These are phyloP conservation scores for Podilymbus podiceps DNA, from an alignment of 2,113 vertebrate genomes.

Conservation along the genomic window DNA sequence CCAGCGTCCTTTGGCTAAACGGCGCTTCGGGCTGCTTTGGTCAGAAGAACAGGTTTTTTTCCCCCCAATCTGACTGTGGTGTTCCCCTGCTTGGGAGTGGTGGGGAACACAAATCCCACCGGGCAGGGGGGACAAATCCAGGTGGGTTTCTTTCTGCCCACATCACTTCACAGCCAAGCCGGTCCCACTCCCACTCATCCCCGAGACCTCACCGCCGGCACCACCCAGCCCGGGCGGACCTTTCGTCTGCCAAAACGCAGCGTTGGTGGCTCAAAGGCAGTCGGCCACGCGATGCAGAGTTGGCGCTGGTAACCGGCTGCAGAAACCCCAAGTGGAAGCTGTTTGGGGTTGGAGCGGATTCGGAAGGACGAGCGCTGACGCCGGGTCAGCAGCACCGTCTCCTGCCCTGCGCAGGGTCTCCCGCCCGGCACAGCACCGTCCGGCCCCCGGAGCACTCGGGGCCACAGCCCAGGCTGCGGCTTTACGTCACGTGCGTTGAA, in stretches of 20 bases:
- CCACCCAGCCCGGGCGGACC: neutral
- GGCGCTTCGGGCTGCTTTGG: accelerated
- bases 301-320: neutral
- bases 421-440: accelerated
- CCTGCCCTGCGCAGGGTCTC: neutral
- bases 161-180: neutral
- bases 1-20: neutral
- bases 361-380: neutral
- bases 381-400: accelerated
- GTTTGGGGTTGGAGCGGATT: neutral
- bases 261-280: neutral
- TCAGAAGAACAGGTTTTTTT: neutral
- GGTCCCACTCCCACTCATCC: neutral
- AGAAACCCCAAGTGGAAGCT: neutral
- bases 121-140: neutral
- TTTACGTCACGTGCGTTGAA: accelerated
- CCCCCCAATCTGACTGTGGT: neutral
- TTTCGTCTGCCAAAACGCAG: neutral
- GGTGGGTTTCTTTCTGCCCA: neutral
- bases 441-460: neutral
- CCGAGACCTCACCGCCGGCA: neutral
- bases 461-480: neutral
- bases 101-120: neutral
- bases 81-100: neutral
- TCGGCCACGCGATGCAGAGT: neutral